Evolutionary conservation across 2,113 vertebrate genomes (phyloP), one percentile per base, ranked within the genome.

Genomic region (Chloebia gouldiae): DNA sequence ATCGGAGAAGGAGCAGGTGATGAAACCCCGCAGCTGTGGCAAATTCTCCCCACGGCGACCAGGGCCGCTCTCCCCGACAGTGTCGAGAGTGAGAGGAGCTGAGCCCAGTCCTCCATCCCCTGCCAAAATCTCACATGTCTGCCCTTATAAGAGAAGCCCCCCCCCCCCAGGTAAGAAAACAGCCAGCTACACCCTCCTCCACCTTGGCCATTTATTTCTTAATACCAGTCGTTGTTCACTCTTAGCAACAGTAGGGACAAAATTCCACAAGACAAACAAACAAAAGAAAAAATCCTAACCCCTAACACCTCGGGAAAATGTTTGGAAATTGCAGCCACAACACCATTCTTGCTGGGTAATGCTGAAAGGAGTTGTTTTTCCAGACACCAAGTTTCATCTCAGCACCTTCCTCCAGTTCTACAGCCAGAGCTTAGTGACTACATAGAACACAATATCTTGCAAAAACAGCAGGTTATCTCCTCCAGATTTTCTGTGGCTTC

Each of bases 21-120:
- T 0, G 6, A 30, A 59, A 2, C 15, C 24, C 24, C 0, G 0
- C 0, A 0, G 11, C 5, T 39, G 18, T 21, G 28, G 28, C 0
- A 0, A 59, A n/a, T 50, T 59, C 9, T 49, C 17, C 28, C 23
- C 23, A 11, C 35, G 23, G n/a, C 1, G 0, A 28, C 18, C 17
- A 11, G 11, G 47, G 30, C 35, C 23, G 40, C 9, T 69, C 24
- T 59, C 44, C 37, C 6, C 12, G 30, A 9, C 1, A 0, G 28
- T 10, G 9, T 15, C 15, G 6, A 40, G 44, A 28, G 18, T 8
- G 14, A 49, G 30, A 50, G 12, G 18, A 42, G 31, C 65, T 50
- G 35, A 50, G 9, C 65, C 24, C 53, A 30, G 15, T 23, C 24
- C 15, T 5, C 13, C 13, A 10, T 1, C 1, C 14, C 9, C 10